These are phyloP conservation scores for Diaperis boleti DNA, from an alignment of 2,888 invertebrate genomes.

Conservation along the genomic window DNA sequence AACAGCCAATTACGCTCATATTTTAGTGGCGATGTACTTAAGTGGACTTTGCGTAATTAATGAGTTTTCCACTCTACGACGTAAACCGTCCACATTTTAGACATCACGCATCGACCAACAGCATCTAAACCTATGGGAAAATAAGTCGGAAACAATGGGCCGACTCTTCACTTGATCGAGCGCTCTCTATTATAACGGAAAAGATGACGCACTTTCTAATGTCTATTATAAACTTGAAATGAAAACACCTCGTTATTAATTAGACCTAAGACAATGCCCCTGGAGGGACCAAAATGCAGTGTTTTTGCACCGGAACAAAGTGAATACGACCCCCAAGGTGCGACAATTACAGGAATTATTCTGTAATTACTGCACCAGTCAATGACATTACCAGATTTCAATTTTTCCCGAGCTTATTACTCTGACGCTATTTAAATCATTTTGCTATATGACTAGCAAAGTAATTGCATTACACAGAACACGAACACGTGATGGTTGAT, in stretches of 20 bases:
- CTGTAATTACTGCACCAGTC: too few relatives aligned
- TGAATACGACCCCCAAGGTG: too few relatives aligned
- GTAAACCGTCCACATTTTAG: conserved; percentile 2
- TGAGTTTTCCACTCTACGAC: conserved; percentile 14
- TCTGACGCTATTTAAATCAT: conserved; percentile 14
- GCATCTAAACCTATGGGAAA: background rate
- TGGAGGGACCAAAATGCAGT: too few relatives aligned
- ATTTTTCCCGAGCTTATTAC: background rate
- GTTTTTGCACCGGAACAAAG: too few relatives aligned
- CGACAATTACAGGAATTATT: too few relatives aligned
- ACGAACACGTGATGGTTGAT: conserved; percentile 32
- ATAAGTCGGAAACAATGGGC: background rate
- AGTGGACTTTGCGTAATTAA: conserved; percentile 36
- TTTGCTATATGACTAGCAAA: conserved; percentile 1
- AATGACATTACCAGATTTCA: background rate
- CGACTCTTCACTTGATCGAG: background rate
- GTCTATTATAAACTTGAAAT: background rate
- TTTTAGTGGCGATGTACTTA: conserved; percentile 33
- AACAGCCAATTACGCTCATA: conserved; percentile 35
- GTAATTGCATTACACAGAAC: conserved; percentile 13
- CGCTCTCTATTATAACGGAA: background rate
- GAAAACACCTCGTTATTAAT: background rate
- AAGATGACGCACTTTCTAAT: background rate
- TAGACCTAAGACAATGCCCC: background rate
- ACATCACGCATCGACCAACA: background rate